Conservation (phyloP, 2,797 vertebrate species). For the Kryptolebias ocellatus region DNA sequence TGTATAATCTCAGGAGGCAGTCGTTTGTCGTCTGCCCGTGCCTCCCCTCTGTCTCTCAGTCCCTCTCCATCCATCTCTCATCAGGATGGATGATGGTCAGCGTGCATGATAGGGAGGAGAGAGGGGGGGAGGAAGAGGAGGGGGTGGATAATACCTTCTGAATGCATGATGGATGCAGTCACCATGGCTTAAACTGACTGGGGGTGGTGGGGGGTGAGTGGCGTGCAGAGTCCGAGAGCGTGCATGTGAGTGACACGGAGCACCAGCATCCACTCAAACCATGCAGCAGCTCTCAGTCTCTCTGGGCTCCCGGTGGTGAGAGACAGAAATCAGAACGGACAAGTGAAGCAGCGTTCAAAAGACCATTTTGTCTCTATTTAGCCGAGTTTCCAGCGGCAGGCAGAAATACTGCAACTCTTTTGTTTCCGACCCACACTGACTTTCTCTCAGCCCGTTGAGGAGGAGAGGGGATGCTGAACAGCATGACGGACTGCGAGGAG, state of each 20-base stretch:
- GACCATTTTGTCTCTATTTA: neutral
- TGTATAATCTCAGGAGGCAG: slow-evolving; percentile 62
- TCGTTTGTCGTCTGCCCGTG: slow-evolving; percentile 40
- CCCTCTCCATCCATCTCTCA: slow-evolving; percentile 55
- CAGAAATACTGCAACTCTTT: slow-evolving; percentile 27
- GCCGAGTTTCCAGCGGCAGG: slow-evolving; percentile 32
- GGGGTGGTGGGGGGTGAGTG: slow-evolving; percentile 49
- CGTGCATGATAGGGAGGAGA: slow-evolving; percentile 47
- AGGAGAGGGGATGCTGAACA: slow-evolving; percentile 89
- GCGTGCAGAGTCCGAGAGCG: slow-evolving; percentile 44
- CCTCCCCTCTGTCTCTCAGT: slow-evolving; percentile 51
- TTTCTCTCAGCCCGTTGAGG: slow-evolving; percentile 50
- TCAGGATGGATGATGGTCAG: slow-evolving; percentile 70
- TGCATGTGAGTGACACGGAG: slow-evolving; percentile 76
- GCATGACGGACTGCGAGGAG: slow-evolving; percentile 92
- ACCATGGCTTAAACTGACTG: slow-evolving; percentile 79
- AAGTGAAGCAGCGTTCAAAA: slow-evolving; percentile 40
- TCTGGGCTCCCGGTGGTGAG: slow-evolving; percentile 78
- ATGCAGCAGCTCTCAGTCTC: slow-evolving; percentile 80
- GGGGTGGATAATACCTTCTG: slow-evolving; percentile 80
- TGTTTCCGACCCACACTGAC: slow-evolving; percentile 23
- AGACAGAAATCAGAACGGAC: slow-evolving; percentile 45
- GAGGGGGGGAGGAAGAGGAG: slow-evolving; percentile 35
- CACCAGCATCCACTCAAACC: slow-evolving; percentile 73
- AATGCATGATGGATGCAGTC: slow-evolving; percentile 90